phyloP scores from a whole-genome alignment of 1,140 invertebrate genomes.

The Hypsibius dujardini region DNA sequence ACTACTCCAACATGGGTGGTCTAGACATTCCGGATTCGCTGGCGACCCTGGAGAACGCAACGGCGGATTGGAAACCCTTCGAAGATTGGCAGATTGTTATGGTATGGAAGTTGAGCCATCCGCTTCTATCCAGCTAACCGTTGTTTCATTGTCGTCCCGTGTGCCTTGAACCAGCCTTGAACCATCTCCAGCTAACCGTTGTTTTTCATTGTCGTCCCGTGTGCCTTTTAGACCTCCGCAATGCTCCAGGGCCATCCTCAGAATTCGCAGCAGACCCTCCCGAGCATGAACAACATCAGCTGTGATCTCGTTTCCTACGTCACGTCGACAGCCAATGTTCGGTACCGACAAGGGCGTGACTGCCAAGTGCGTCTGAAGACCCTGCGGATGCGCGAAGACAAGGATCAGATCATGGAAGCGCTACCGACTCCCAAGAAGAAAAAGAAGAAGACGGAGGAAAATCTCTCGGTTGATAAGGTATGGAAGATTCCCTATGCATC shows the following conservation, averaged over 20 bases:
- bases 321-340: neutral
- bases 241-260: neutral
- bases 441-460: neutral
- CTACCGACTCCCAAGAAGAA: neutral
- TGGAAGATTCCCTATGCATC: neutral
- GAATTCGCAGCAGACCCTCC: neutral
- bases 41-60: neutral
- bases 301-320: conserved; percentile 6
- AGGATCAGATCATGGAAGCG: neutral
- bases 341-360: neutral
- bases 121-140: too few relatives aligned
- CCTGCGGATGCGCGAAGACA: conserved; percentile 14
- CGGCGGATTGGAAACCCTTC: neutral
- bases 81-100: conserved; percentile 16
- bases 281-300: neutral
- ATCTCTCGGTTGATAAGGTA: neutral
- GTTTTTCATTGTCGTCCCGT: neutral
- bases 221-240: neutral
- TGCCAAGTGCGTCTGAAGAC: conserved; percentile 1
- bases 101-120: neutral
- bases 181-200: too few relatives aligned
- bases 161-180: too few relatives aligned
- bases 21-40: neutral
- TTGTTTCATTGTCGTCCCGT: too few relatives aligned
- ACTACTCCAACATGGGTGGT: neutral